Evolutionary conservation across 2,797 vertebrate genomes (phyloP).

Genomic region (Orestias chungarensis): DNA sequence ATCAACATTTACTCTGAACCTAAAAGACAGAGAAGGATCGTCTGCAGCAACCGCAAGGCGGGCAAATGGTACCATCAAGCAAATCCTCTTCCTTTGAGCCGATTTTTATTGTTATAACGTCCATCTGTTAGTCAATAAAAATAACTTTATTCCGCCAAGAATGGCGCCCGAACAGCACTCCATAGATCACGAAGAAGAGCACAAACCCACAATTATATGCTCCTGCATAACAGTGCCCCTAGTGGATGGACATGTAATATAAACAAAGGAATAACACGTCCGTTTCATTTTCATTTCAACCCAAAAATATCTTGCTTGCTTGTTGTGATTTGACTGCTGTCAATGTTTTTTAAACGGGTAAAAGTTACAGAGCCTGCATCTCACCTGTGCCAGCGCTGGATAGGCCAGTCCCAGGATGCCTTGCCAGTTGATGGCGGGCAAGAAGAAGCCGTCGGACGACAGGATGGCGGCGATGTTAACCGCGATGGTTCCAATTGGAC

Average conservation of each 20-base stretch:
- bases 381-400: constrained; percentile 88
- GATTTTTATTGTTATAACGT: not conserved
- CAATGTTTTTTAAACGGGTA: not conserved
- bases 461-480: constrained; percentile 92
- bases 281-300: too few relatives aligned
- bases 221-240: too few relatives aligned
- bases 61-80: constrained; percentile 8
- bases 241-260: too few relatives aligned
- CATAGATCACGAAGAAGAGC: too few relatives aligned
- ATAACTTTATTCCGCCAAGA: too few relatives aligned
- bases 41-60: not conserved
- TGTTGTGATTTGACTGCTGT: not conserved
- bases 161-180: too few relatives aligned
- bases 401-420: constrained; percentile 97
- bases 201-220: too few relatives aligned
- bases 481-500: constrained; percentile 81
- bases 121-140: not conserved
- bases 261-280: too few relatives aligned
- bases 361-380: constrained; percentile 9
- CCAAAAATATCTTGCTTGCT: too few relatives aligned
- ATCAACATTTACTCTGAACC: constrained; percentile 3
- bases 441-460: constrained; percentile 91
- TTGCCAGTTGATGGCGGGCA: constrained; percentile 93
- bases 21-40: not conserved
- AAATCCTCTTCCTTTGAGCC: not conserved